Percentiles rank a stretch among this genome's conserved stretches.
These are phyloP conservation scores for Ctenomys sociabilis DNA, from an alignment of 2,113 vertebrate species.

Conservation along the genomic window DNA sequence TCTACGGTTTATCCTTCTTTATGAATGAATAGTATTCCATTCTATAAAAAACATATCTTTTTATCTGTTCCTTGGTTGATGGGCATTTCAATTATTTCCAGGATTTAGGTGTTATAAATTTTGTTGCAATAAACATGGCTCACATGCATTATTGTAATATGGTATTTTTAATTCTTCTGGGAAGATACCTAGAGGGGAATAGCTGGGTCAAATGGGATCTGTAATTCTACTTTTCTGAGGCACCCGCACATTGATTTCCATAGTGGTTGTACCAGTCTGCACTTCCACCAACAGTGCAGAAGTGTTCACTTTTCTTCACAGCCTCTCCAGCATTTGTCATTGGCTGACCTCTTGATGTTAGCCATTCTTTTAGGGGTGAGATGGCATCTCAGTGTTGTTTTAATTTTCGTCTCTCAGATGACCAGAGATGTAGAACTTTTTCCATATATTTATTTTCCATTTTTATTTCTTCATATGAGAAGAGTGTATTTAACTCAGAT, in stretches of 20 bases:
- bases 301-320: neutral
- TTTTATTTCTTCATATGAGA: neutral
- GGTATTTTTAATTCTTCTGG: neutral
- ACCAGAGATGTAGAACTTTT: neutral
- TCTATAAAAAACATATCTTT: neutral
- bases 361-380: neutral
- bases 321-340: neutral
- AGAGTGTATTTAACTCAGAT: neutral
- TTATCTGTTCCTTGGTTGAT: neutral
- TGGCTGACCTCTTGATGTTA: neutral
- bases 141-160: neutral
- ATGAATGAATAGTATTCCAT: neutral
- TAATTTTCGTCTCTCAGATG: neutral
- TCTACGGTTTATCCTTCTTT: neutral
- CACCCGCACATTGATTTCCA: neutral
- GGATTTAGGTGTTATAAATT: neutral
- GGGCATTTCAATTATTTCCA: neutral
- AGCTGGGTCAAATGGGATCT: neutral
- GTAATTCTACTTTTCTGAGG: neutral
- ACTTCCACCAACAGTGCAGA: neutral
- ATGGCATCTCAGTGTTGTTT: neutral
- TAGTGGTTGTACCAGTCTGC: neutral
- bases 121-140: neutral
- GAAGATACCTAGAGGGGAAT: neutral
- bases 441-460: neutral